phyloP scores from a whole-genome alignment of 2,113 vertebrate species.

The Rhinoptilus africanus region DNA sequence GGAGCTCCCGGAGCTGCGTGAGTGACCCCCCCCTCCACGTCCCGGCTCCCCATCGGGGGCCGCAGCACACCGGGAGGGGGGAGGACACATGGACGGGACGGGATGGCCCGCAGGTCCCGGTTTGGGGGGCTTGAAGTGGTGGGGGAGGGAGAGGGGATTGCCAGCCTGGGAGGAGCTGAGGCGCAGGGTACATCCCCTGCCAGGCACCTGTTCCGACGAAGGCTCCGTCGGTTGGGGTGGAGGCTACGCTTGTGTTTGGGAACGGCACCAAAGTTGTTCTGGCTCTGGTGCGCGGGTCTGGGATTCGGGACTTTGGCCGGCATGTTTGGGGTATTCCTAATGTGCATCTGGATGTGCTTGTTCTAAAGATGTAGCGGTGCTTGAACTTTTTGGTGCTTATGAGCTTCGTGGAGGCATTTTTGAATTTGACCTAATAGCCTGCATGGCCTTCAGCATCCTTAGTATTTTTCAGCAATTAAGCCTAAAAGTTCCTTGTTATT shows the following conservation, averaged over 20 bases:
- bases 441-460: neutral
- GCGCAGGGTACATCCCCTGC: neutral
- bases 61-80: neutral
- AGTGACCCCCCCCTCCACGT: neutral
- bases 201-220: neutral
- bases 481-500: neutral
- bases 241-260: accelerated
- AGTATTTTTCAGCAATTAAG: neutral
- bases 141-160: neutral
- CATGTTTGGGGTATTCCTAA: neutral
- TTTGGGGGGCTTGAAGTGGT: neutral
- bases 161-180: neutral
- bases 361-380: neutral
- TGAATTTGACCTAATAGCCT: neutral
- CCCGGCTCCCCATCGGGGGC: neutral
- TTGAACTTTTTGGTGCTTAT: neutral
- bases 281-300: neutral
- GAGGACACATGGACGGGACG: neutral
- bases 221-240: neutral
- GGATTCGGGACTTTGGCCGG: neutral
- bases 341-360: neutral
- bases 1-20: conserved; percentile 6
- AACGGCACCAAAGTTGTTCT: neutral
- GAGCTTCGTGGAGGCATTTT: neutral
- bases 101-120: neutral